phyloP scores from a whole-genome alignment of 2,113 vertebrate species.

The Eolophus roseicapilla region DNA sequence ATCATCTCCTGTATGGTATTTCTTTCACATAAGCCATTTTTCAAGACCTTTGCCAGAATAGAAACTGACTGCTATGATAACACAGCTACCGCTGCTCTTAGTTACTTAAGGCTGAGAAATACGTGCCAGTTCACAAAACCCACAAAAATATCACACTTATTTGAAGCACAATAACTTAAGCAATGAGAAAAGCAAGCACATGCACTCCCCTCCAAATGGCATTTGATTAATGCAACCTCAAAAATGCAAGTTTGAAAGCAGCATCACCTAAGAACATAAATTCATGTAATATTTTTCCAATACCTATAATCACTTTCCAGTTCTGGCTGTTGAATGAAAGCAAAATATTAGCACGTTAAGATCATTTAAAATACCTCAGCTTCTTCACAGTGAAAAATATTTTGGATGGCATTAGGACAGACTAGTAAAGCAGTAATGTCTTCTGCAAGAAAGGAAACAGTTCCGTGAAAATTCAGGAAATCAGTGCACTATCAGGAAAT shows the following conservation, averaged over 20 bases:
- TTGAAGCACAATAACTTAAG: background rate
- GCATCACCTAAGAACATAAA: background rate
- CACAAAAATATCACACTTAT: background rate
- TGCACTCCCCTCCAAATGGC: background rate
- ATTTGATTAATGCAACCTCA: background rate
- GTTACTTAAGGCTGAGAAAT: background rate
- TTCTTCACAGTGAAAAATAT: background rate
- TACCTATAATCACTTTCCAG: background rate
- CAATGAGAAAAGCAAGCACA: background rate
- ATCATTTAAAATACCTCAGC: background rate
- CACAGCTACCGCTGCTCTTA: background rate
- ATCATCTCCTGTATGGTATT: background rate
- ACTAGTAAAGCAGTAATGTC: background rate
- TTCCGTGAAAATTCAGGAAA: background rate
- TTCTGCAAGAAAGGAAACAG: background rate
- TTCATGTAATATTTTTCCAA: background rate
- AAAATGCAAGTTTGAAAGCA: background rate
- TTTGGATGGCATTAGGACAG: background rate
- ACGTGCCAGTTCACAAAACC: background rate
- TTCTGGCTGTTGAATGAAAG: background rate
- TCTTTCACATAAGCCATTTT: background rate
- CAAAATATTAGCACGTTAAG: background rate
- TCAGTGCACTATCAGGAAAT: no score
- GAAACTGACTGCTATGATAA: background rate
- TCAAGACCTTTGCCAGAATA: background rate